These are phyloP conservation scores for Microctenopoma stevenorrisi DNA, from an alignment of 2,797 vertebrate genomes.

Conservation along the genomic window DNA sequence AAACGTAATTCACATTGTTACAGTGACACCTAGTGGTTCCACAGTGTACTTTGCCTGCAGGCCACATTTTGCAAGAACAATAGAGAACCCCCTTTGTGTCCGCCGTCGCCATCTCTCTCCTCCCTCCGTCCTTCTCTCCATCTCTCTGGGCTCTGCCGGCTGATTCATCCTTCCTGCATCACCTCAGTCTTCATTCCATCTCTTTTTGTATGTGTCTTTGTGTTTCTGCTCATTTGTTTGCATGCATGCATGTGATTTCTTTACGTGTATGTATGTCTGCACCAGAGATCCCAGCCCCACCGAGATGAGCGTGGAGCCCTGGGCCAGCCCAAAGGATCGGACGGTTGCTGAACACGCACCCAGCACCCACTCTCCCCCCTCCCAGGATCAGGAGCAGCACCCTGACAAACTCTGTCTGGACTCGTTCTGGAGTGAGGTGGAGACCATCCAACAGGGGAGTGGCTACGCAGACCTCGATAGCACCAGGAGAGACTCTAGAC, in stretches of 20 bases:
- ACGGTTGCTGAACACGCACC: slow-evolving; percentile 69
- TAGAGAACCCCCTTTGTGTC: slow-evolving; percentile 77
- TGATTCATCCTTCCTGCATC: slow-evolving; percentile 33
- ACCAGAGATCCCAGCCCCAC: slow-evolving; percentile 82
- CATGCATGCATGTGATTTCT: slow-evolving; percentile 76
- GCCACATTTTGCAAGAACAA: slow-evolving; percentile 77
- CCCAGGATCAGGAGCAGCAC: slow-evolving; percentile 76
- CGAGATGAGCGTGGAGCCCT: slow-evolving; percentile 87
- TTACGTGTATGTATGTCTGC: slow-evolving; percentile 75
- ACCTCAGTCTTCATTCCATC: slow-evolving; percentile 35
- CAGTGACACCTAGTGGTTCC: slow-evolving; percentile 77
- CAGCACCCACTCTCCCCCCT: slow-evolving; percentile 41
- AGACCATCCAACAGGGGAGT: slow-evolving; percentile 87
- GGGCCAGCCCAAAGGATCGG: slow-evolving; percentile 77
- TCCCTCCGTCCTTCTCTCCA: slow-evolving; percentile 62
- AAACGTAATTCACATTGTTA: slow-evolving; percentile 26
- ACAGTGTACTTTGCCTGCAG: slow-evolving; percentile 38
- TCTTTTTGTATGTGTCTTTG: slow-evolving; percentile 58
- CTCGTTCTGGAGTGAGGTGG: slow-evolving; percentile 92
- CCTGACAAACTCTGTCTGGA: slow-evolving; percentile 87
- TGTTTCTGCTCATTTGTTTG: slow-evolving; percentile 58
- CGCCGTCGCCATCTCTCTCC: slow-evolving; percentile 60
- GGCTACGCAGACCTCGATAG: slow-evolving; percentile 83
- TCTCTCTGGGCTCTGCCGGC: slow-evolving; percentile 52
- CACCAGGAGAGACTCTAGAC: slow-evolving; percentile 83